A percentile compares a stretch with the other conserved stretches of the same genome.
Evolutionary conservation across 2,888 invertebrate genomes (phyloP).

Genomic region (Orchestes rusci): DNA sequence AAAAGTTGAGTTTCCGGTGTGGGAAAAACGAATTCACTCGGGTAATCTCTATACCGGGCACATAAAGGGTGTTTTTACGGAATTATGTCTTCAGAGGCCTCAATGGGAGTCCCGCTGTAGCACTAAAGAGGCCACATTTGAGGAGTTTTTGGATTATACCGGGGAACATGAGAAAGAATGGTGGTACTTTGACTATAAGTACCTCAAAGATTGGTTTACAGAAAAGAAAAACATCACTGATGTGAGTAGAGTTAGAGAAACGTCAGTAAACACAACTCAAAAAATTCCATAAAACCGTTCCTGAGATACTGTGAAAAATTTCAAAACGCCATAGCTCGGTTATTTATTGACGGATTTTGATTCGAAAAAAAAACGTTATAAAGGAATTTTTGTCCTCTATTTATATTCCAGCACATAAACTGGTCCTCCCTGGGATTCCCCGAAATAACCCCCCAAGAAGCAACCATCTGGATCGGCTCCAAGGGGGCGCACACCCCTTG

Average conservation of each 20-base stretch:
- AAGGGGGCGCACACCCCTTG: constrained; percentile 86
- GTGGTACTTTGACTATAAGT: constrained; percentile 82
- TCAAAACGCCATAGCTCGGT: too few species aligned
- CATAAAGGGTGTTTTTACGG: neutral
- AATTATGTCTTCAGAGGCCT: constrained; percentile 45
- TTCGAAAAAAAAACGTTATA: too few species aligned
- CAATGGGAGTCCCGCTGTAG: constrained; percentile 74
- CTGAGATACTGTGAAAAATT: too few species aligned
- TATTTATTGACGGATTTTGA: too few species aligned
- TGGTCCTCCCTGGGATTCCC: constrained; percentile 70
- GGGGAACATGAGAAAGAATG: constrained; percentile 46
- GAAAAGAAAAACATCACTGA: constrained; percentile 51
- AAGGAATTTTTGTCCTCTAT: neutral
- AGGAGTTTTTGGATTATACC: constrained; percentile 51
- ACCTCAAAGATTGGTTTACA: constrained; percentile 62
- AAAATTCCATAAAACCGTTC: too few species aligned
- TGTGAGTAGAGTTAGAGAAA: constrained; percentile 42
- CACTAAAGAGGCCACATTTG: constrained; percentile 53
- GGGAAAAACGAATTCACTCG: constrained; percentile 41
- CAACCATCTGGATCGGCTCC: constrained; percentile 85
- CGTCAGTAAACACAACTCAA: neutral
- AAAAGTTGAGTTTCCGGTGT: constrained; percentile 52
- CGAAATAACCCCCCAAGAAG: constrained; percentile 57
- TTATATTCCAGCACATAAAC: constrained; percentile 42
- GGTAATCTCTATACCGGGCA: constrained; percentile 28